Conservation (phyloP, 2,888 invertebrate genomes). For the Campaea margaritaria region DNA sequence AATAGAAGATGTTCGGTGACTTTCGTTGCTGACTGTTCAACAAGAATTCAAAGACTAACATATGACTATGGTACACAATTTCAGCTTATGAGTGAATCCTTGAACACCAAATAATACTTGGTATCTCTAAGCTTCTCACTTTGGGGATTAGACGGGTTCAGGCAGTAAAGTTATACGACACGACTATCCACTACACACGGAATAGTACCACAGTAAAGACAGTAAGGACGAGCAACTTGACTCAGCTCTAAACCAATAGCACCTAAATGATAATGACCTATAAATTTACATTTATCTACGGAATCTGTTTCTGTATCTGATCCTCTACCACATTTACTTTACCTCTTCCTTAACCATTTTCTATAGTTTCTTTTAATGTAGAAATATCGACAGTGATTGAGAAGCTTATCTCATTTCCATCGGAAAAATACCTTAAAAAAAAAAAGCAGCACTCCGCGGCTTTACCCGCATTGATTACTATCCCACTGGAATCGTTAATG, state of each 20-base stretch:
- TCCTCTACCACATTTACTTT: no score
- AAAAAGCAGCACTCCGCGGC: no score
- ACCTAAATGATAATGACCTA: not conserved
- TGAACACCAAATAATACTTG: constrained; percentile 24
- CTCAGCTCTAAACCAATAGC: not conserved
- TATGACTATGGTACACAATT: constrained; percentile 23
- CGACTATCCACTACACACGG: constrained; percentile 56
- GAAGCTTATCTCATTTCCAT: no score
- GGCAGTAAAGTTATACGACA: constrained; percentile 72
- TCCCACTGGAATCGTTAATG: no score
- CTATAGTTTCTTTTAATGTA: no score
- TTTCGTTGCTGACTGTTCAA: not conserved
- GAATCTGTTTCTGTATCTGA: no score
- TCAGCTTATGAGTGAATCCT: constrained; percentile 17
- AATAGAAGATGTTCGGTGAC: no score
- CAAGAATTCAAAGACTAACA: constrained; percentile 27
- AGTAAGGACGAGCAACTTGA: not conserved
- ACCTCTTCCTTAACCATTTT: no score
- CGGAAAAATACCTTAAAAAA: no score
- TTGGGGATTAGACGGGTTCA: constrained; percentile 64
- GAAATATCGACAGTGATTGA: no score
- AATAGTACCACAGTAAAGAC: constrained; percentile 17
- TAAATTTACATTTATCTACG: no score
- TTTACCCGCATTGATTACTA: no score
- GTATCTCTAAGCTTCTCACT: constrained; percentile 46